phyloP scores from a whole-genome alignment of 2,888 invertebrate species.

The Noctua janthina region DNA sequence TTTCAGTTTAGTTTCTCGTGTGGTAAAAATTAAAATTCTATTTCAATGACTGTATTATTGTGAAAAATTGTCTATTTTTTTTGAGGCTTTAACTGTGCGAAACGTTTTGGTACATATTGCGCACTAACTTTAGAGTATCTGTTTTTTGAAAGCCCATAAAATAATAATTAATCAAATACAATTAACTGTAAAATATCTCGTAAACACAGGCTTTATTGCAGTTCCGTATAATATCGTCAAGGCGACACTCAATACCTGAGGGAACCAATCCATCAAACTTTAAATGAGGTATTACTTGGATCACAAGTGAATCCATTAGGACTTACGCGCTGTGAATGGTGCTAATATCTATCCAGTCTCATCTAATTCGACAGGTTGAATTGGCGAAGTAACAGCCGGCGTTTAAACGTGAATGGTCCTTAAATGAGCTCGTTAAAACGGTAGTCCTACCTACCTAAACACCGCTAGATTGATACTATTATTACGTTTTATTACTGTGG shows the following conservation, averaged over 20 bases:
- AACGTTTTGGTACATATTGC: not conserved
- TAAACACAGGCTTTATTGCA: not conserved
- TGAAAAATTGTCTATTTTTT: not conserved
- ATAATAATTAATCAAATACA: constrained; percentile 1
- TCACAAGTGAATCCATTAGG: constrained; percentile 50
- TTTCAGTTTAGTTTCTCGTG: not conserved
- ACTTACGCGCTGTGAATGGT: constrained; percentile 49
- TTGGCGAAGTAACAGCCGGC: constrained; percentile 7
- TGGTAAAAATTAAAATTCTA: not conserved
- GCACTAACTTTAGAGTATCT: not conserved
- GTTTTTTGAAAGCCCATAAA: not conserved
- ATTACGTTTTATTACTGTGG: not conserved
- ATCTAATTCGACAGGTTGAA: constrained; percentile 40
- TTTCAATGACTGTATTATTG: not conserved
- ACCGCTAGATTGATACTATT: constrained; percentile 20
- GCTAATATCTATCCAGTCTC: constrained; percentile 19
- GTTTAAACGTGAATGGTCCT: constrained; percentile 21
- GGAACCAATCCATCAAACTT: constrained; percentile 37
- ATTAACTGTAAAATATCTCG: constrained; percentile 9
- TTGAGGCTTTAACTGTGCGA: not conserved
- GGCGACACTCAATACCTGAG: not conserved
- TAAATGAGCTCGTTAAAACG: constrained; percentile 30
- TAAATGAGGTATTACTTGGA: constrained; percentile 48
- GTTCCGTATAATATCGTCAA: not conserved
- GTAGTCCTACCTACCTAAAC: constrained; percentile 4